A percentile compares a stretch with the other conserved stretches of the same genome.
phyloP scores from a whole-genome alignment of 2,888 invertebrate species.

The Glaucopsyche alexis region DNA sequence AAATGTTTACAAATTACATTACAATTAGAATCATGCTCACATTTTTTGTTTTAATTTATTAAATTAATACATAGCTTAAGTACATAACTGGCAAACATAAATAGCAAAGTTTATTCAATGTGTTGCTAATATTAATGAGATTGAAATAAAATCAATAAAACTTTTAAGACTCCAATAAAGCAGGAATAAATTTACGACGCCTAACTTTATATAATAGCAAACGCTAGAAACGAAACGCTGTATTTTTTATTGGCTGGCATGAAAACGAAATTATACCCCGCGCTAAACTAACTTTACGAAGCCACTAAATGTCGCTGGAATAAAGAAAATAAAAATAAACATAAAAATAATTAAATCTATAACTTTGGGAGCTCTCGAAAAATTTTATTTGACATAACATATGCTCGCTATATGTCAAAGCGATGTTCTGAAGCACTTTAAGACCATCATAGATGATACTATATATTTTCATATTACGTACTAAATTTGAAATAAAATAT shows the following conservation, averaged over 20 bases:
- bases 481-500: no score
- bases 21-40: no score
- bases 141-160: slow-evolving; percentile 1
- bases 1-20: no score
- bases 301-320: not conserved
- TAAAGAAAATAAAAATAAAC: not conserved
- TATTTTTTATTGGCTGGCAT: slow-evolving; percentile 6
- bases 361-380: not conserved
- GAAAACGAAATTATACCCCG: slow-evolving; percentile 3
- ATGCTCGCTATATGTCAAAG: no score
- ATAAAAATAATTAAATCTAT: not conserved
- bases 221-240: not conserved
- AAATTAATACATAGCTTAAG: no score
- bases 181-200: slow-evolving; percentile 6
- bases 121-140: not conserved
- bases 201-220: slow-evolving; percentile 15
- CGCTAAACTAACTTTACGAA: not conserved
- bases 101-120: not conserved
- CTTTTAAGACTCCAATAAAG: not conserved
- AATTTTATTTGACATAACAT: not conserved
- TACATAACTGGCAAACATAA: no score
- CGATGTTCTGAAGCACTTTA: no score
- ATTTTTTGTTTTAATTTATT: no score
- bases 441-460: no score
- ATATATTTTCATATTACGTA: no score